Evolutionary conservation across 2,113 vertebrate species (phyloP).

Genomic region (Bucco capensis): DNA sequence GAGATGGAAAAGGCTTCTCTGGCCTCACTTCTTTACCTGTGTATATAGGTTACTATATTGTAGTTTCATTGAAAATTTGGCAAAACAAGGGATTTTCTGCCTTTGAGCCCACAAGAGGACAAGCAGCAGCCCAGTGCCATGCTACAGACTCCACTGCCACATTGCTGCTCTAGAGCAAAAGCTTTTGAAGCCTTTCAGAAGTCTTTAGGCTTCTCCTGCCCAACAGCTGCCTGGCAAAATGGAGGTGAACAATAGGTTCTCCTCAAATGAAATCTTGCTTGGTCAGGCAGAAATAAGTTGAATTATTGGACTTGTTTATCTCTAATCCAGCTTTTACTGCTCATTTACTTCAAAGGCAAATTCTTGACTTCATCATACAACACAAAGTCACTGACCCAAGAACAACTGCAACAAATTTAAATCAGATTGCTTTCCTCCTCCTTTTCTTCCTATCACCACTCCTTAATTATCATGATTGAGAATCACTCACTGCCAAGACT

Average conservation of each 20-base stretch:
- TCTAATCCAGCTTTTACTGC: neutral
- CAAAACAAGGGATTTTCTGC: neutral
- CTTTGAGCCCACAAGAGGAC: neutral
- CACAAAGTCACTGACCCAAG: constrained; percentile 56
- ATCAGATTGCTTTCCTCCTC: constrained; percentile 22
- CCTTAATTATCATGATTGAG: constrained; percentile 50
- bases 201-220: neutral
- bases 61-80: neutral
- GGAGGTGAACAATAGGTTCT: neutral
- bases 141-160: neutral
- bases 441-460: neutral
- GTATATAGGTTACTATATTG: neutral
- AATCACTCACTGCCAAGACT: neutral
- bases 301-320: constrained; percentile 22
- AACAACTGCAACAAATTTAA: constrained; percentile 51
- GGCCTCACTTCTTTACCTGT: neutral
- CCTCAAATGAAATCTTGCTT: constrained; percentile 12
- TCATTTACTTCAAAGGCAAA: constrained; percentile 44
- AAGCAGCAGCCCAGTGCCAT: neutral
- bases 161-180: neutral
- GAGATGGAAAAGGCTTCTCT: neutral
- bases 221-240: constrained; percentile 3
- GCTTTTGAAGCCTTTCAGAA: neutral
- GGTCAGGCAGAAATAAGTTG: constrained; percentile 27
- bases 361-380: constrained; percentile 34